A percentile compares a stretch with the other conserved stretches of the same genome.
phyloP scores from a whole-genome alignment of 2,888 invertebrate species.

The Rotaria magnacalcarata region DNA sequence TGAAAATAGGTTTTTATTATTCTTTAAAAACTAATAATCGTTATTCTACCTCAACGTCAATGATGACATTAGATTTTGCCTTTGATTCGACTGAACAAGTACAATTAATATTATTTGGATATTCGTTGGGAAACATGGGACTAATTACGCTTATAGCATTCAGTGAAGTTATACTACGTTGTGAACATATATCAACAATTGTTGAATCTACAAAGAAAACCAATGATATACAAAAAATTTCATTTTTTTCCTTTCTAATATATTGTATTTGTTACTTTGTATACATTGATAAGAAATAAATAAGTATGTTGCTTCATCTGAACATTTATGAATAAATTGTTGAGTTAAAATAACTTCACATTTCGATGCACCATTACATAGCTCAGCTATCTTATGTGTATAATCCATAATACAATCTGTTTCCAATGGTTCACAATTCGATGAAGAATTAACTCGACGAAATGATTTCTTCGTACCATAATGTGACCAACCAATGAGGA shows the following conservation, averaged over 20 bases:
- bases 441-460: neutral
- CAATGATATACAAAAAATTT: neutral
- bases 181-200: neutral
- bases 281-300: slow-evolving; percentile 43
- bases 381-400: slow-evolving; percentile 45
- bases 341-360: slow-evolving; percentile 38
- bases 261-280: neutral
- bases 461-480: slow-evolving; percentile 35
- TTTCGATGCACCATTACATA: slow-evolving; percentile 39
- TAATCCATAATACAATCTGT: slow-evolving; percentile 44
- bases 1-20: too few species aligned
- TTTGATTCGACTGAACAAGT: neutral
- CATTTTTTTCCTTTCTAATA: neutral
- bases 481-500: slow-evolving; percentile 43
- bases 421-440: neutral
- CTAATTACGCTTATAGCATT: neutral
- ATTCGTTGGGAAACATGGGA: slow-evolving; percentile 37
- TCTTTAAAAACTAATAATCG: too few species aligned
- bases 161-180: neutral
- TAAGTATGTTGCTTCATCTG: slow-evolving; percentile 40
- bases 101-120: slow-evolving; percentile 38
- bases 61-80: neutral
- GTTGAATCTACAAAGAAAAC: neutral
- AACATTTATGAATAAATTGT: slow-evolving; percentile 44
- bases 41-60: neutral